Conservation (phyloP, 2,113 vertebrate genomes). For the Gallinago jamesoni region DNA sequence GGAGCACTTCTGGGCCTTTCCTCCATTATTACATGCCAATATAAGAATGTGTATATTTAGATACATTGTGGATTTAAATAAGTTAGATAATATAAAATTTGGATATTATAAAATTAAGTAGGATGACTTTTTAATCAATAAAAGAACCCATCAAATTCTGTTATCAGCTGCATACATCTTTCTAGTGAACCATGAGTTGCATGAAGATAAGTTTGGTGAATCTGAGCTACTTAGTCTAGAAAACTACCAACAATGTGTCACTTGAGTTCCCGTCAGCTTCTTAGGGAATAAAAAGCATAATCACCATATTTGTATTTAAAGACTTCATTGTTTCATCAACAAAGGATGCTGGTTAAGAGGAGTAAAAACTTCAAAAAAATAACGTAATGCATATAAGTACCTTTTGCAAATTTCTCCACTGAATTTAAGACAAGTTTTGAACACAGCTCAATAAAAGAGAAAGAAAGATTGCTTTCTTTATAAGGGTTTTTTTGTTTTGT, state of each 20-base stretch:
- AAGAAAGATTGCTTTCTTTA: neutral
- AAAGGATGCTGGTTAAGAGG: neutral
- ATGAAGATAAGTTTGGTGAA: neutral
- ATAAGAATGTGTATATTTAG: neutral
- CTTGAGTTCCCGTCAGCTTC: neutral
- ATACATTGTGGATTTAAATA: neutral
- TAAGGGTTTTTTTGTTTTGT: neutral
- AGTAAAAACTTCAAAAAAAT: neutral
- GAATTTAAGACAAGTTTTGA: neutral
- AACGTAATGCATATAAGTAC: neutral
- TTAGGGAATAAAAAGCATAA: neutral
- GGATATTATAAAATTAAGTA: neutral
- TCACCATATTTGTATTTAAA: neutral
- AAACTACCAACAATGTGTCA: neutral
- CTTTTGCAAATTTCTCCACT: neutral
- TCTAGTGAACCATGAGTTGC: neutral
- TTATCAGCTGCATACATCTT: neutral
- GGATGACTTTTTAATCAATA: neutral
- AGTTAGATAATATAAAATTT: neutral
- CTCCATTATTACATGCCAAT: neutral
- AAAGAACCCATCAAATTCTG: neutral
- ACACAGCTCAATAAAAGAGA: neutral
- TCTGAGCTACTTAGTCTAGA: neutral
- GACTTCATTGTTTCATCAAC: neutral
- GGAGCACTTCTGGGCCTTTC: neutral